Base-by-base conservation (phyloP, 2,797 vertebrate genomes). In the Nyctalus aviator region DNA sequence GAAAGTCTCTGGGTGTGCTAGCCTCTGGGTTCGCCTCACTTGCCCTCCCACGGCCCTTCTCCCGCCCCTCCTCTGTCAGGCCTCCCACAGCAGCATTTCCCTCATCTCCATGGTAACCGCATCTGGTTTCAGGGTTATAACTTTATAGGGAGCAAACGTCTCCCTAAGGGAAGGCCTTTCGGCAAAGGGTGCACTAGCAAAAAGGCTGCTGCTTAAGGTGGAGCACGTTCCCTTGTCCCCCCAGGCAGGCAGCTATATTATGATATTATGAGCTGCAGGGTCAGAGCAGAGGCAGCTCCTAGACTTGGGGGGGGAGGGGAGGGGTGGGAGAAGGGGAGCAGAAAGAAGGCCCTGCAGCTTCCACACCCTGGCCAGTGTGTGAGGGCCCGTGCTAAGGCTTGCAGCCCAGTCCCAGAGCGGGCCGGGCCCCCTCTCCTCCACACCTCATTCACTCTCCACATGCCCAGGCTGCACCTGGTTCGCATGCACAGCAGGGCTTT, bases 1-100 rank as follows among this genome's bases (percentile, higher is more conserved):
- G 96, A 97, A 97, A 95, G 96, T 97, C 96, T 84, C 14, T 0
- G 71, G 82, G 68, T 32, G 79, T 35, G 78, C 95, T 92, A 25
- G 95, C 91, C 96, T 96, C 94, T 30, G 53, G 62, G 62, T 23
- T 97, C 1, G 64, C 97, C 97, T 97, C 96, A 95, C 66, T 95
- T 95, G 95, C 95, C 97, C 97, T 97, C 86, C 93, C 50, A 50
- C 44, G 44, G 6, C 88, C 46, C 76, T 78, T 37, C 83, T 32
- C 35, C 78, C 44, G 14, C 18, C 84, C 69, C 15, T 69, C 37
- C 62, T 25, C 53, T 32, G 20, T 14, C 7, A 6, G 20, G 23
- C 3, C 85, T 91, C 82, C 18, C 57, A 10, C 1, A 0, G 72
- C n/a, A 87, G 91, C 90, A 86, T 37, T 86, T 93, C 37, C 20